Evolutionary conservation across 2,113 vertebrate species (phyloP).

Genomic region (Hypomesus transpacificus): DNA sequence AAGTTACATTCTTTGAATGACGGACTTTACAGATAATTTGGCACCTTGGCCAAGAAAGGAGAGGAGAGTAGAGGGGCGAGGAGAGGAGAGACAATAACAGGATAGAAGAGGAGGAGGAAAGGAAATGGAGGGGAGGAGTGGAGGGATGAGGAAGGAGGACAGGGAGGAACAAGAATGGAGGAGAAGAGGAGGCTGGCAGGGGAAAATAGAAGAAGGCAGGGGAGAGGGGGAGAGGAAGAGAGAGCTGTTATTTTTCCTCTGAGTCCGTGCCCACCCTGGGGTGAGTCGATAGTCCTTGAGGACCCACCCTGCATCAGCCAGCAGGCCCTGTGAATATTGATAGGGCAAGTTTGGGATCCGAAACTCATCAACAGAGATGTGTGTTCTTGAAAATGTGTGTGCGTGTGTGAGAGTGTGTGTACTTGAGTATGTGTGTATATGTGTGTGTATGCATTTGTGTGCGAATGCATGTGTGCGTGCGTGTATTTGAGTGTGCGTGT

Average conservation of each 20-base stretch:
- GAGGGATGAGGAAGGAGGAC: slow-evolving; percentile 11
- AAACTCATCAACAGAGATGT: slow-evolving; percentile 18
- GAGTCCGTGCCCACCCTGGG: slow-evolving; percentile 39
- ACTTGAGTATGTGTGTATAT: background rate
- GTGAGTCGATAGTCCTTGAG: slow-evolving; percentile 53
- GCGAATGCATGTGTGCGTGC: background rate
- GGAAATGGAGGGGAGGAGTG: no score
- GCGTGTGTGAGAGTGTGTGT: background rate
- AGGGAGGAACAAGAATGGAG: background rate
- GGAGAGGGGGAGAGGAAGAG: background rate
- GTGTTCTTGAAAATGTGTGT: background rate
- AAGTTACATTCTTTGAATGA: background rate
- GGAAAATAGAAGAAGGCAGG: slow-evolving; percentile 12
- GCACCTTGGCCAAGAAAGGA: background rate
- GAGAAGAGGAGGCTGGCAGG: background rate
- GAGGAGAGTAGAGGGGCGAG: no score
- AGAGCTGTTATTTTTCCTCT: slow-evolving; percentile 1
- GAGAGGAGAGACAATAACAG: no score
- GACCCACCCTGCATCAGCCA: slow-evolving; percentile 34
- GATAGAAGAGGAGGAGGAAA: no score
- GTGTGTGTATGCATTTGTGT: background rate
- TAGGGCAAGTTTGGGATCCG: slow-evolving; percentile 30
- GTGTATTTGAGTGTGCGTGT: slow-evolving; percentile 1
- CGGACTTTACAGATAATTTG: background rate
- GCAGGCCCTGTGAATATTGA: slow-evolving; percentile 54